These are phyloP conservation scores for Nemapogon koenigi DNA, from an alignment of 2,888 invertebrate species.

Conservation along the genomic window DNA sequence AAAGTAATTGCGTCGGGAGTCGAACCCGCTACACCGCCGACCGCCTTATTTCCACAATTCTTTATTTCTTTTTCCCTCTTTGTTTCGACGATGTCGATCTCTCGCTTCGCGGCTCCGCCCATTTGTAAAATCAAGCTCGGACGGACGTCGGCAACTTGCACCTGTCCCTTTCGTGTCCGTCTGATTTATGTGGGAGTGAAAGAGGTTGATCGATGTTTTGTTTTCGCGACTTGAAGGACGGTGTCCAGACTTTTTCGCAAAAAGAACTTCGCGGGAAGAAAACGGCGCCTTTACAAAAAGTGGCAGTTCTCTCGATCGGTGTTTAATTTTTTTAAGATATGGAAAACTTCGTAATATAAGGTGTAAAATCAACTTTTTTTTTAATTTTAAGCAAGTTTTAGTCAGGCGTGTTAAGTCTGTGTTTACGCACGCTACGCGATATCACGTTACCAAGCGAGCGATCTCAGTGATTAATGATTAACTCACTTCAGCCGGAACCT, in stretches of 20 bases:
- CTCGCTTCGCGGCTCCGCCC: constrained; percentile 57
- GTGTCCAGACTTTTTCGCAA: constrained; percentile 14
- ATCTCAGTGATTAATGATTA: constrained; percentile 41
- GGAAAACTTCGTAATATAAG: too few species aligned
- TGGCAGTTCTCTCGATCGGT: too few species aligned
- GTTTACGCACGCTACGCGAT: constrained; percentile 47
- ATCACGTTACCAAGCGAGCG: constrained; percentile 23
- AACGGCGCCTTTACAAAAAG: constrained; percentile 4
- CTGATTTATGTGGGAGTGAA: constrained; percentile 64
- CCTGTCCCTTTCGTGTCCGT: constrained; percentile 57
- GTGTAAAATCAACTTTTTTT: too few species aligned
- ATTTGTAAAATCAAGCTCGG: constrained; percentile 60
- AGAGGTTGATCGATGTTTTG: constrained; percentile 60
- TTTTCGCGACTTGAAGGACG: constrained; percentile 51
- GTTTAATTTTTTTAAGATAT: too few species aligned
- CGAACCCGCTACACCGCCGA: constrained; percentile 22
- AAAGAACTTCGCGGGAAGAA: constrained; percentile 5
- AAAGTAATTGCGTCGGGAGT: background rate
- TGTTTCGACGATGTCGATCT: constrained; percentile 53
- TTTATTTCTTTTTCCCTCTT: constrained; percentile 59
- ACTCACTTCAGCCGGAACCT: constrained; percentile 31
- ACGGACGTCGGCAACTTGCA: constrained; percentile 39
- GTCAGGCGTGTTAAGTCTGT: too few species aligned
- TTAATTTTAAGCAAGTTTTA: too few species aligned
- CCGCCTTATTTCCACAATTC: constrained; percentile 22